Evolutionary conservation across 92 coral and sea anemone genomes (phyloP).

Genomic region (Epizoanthus ramosus): DNA sequence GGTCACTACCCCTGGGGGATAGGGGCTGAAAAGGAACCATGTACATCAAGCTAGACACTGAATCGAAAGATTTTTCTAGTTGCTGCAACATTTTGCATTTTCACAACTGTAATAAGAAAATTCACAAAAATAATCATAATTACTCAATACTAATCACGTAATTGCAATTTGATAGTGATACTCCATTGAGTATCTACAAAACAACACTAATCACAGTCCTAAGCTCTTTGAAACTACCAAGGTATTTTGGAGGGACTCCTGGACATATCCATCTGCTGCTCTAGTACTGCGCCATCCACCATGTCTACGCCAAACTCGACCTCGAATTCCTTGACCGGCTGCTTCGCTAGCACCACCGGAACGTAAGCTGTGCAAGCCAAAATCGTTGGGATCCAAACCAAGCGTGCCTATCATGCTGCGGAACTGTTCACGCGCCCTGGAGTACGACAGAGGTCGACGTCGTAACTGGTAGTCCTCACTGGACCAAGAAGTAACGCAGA

Average conservation of each 20-base stretch:
- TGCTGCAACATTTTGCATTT: too few relatives aligned
- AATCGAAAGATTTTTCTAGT: too few relatives aligned
- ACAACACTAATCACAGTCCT: constrained; percentile 24
- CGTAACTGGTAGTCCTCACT: constrained; percentile 46
- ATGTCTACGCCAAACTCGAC: constrained; percentile 50
- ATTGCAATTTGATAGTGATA: too few relatives aligned
- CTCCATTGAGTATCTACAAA: too few relatives aligned
- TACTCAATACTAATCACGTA: too few relatives aligned
- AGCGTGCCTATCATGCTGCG: constrained; percentile 34
- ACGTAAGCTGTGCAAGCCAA: constrained; percentile 47
- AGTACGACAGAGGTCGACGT: constrained; percentile 42
- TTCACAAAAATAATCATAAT: too few relatives aligned
- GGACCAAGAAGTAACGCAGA: constrained; percentile 31
- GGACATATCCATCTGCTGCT: constrained; percentile 51
- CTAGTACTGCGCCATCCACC: constrained; percentile 51
- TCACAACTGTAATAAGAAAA: too few relatives aligned
- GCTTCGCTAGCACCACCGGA: constrained; percentile 54
- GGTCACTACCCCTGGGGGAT: too few relatives aligned
- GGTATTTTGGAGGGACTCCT: constrained; percentile 38
- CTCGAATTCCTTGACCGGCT: constrained; percentile 44
- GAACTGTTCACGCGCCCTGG: constrained; percentile 48
- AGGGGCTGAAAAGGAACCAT: too few relatives aligned
- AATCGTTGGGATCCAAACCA: constrained; percentile 37
- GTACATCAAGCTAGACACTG: too few relatives aligned
- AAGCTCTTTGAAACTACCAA: constrained; percentile 41